A percentile compares a stretch with the other conserved stretches of the same genome.
Conservation (phyloP, 1,140 invertebrate genomes). For the Nixonia krombeini region DNA sequence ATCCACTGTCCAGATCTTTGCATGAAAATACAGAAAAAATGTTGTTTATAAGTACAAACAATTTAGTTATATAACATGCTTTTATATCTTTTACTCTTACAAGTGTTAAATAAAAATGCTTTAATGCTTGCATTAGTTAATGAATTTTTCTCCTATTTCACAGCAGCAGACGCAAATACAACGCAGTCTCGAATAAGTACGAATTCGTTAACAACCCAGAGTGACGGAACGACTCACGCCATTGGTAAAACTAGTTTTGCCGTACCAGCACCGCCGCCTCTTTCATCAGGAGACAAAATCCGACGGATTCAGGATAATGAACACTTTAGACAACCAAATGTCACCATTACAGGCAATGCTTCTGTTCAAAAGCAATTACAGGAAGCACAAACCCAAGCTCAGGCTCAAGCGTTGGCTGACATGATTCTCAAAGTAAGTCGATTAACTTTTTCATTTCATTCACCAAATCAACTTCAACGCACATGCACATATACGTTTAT, state of each 20-base stretch:
- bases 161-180: constrained; percentile 73
- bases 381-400: constrained; percentile 73
- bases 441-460: not conserved
- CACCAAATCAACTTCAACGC: not conserved
- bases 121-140: no score
- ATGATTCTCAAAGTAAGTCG: constrained; percentile 65
- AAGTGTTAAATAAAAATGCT: no score
- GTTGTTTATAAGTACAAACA: no score
- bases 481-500: not conserved
- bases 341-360: constrained; percentile 67
- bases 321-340: constrained; percentile 74
- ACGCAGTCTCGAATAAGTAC: constrained; percentile 62
- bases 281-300: constrained; percentile 71
- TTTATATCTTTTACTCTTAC: no score
- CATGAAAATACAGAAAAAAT: no score
- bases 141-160: no score
- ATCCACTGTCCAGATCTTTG: no score
- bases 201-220: constrained; percentile 69
- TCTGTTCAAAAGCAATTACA: constrained; percentile 71
- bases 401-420: constrained; percentile 69
- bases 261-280: constrained; percentile 75
- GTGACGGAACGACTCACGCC: constrained; percentile 65
- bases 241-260: constrained; percentile 74
- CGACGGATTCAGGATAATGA: constrained; percentile 78
- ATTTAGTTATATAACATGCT: no score